Percentiles rank a stretch among this genome's conserved stretches.
These are phyloP conservation scores for Dryomyza anilis DNA, from an alignment of 2,888 invertebrate species.

Conservation along the genomic window DNA sequence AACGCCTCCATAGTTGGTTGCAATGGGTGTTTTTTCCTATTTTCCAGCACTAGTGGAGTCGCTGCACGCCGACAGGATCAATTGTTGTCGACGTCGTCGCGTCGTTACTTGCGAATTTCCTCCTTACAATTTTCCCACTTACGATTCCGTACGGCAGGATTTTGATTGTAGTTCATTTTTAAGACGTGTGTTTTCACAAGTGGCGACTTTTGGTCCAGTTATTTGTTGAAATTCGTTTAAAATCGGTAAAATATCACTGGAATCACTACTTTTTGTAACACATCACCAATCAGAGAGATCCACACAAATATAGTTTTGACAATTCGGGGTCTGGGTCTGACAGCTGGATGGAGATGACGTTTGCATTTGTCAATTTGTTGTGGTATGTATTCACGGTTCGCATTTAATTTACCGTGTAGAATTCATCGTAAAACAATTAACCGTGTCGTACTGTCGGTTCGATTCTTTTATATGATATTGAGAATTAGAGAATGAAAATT, in stretches of 20 bases:
- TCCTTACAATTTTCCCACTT: conserved; percentile 60
- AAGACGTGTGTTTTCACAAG: conserved; percentile 20
- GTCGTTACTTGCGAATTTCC: conserved; percentile 51
- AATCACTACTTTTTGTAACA: conserved; percentile 25
- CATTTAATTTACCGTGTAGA: too few relatives aligned
- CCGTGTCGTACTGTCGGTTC: too few relatives aligned
- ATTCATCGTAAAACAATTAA: too few relatives aligned
- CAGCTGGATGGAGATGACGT: conserved; percentile 21
- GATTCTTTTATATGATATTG: too few relatives aligned
- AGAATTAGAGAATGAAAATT: too few relatives aligned
- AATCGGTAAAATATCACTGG: not conserved
- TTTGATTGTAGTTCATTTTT: conserved; percentile 61
- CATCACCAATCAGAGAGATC: conserved; percentile 29
- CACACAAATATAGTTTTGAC: conserved; percentile 24
- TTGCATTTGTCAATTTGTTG: not conserved
- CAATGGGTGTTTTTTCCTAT: too few relatives aligned
- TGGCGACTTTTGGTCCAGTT: not conserved
- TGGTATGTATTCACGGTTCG: too few relatives aligned
- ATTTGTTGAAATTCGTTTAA: not conserved
- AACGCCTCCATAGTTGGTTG: too few relatives aligned
- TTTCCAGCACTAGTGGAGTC: too few relatives aligned
- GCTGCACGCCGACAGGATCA: not conserved
- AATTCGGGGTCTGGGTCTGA: not conserved
- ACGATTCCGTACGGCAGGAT: conserved; percentile 57
- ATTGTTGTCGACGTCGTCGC: too few relatives aligned